Conservation (phyloP, 2,797 vertebrate species). For the Centroberyx gerrardi region DNA sequence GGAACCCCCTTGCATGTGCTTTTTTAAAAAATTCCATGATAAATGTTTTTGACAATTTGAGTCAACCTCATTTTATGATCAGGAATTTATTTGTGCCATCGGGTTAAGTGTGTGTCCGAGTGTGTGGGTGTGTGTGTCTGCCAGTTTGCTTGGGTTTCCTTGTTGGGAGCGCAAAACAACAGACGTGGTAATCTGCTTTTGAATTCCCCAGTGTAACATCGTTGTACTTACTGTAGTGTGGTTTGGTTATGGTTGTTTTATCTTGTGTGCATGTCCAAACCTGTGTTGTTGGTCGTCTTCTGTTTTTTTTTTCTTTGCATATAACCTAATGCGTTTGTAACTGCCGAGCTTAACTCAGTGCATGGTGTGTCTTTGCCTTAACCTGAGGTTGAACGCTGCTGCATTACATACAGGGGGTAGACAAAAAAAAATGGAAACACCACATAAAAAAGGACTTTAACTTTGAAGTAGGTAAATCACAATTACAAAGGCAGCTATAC, state of each 20-base stretch:
- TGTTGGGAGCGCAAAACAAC: constrained; percentile 10
- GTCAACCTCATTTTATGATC: constrained; percentile 36
- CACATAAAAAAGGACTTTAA: too few relatives aligned
- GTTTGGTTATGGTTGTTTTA: constrained; percentile 16
- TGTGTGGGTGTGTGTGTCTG: constrained; percentile 27
- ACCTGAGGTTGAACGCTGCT: constrained; percentile 50
- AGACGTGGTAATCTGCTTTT: constrained; percentile 18
- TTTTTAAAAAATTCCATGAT: constrained; percentile 23
- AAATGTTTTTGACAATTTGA: constrained; percentile 32
- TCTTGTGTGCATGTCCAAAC: constrained; percentile 40
- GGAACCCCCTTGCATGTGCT: constrained; percentile 71
- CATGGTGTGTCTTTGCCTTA: constrained; percentile 62
- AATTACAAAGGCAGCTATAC: neutral
- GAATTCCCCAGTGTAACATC: constrained; percentile 5
- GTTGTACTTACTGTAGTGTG: constrained; percentile 7
- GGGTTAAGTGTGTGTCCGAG: constrained; percentile 34
- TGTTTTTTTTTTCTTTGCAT: constrained; percentile 45
- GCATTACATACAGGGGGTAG: constrained; percentile 48
- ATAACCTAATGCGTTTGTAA: constrained; percentile 35
- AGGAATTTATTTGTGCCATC: constrained; percentile 34
- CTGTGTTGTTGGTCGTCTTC: constrained; percentile 28
- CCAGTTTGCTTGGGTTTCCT: constrained; percentile 12
- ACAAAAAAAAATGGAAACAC: constrained; percentile 37
- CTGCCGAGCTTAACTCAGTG: constrained; percentile 58
- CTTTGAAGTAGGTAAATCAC: neutral